Evolutionary conservation across 2,888 invertebrate species (phyloP).

Genomic region (Limnephilus marmoratus): DNA sequence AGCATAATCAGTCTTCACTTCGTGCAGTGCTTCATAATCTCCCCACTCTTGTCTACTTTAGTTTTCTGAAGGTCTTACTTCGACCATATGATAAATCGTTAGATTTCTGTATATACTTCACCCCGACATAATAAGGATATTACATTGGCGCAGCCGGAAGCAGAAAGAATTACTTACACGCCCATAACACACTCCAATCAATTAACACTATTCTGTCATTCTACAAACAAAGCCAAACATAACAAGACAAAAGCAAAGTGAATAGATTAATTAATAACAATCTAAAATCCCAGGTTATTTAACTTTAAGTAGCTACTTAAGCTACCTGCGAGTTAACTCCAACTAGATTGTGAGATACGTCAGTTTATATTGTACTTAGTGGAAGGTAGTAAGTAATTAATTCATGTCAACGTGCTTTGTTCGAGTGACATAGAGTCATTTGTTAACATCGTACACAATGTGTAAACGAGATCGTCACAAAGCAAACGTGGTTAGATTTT

Average conservation of each 20-base stretch:
- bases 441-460: background rate
- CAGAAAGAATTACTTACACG: background rate
- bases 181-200: background rate
- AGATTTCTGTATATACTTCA: too few relatives aligned
- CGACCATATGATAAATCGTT: too few relatives aligned
- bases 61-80: too few relatives aligned
- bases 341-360: background rate
- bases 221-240: background rate
- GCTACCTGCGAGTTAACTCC: background rate
- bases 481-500: background rate
- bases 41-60: too few relatives aligned
- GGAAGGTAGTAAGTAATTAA: background rate
- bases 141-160: background rate
- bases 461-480: background rate
- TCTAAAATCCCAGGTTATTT: background rate
- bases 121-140: too few relatives aligned
- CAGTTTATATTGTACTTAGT: background rate
- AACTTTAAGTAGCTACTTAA: background rate
- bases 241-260: background rate
- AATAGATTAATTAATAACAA: background rate
- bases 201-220: background rate
- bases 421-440: background rate
- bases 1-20: too few relatives aligned
- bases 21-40: too few relatives aligned
- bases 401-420: background rate